Evolutionary conservation across 2,797 vertebrate genomes (phyloP).

Genomic region (Acomys russatus): DNA sequence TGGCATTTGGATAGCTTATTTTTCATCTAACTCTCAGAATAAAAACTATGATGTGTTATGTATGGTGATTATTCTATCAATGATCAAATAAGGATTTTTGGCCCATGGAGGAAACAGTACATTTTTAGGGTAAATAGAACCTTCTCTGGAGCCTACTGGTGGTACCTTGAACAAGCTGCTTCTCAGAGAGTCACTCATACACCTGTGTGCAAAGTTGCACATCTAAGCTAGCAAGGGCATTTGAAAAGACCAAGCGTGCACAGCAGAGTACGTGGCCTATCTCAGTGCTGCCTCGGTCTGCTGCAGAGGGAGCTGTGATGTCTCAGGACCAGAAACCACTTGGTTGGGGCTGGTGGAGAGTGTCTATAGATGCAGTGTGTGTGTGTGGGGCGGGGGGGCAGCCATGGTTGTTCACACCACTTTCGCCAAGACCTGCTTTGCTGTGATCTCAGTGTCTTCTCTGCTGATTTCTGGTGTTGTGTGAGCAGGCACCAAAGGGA

Average conservation of each 20-base stretch:
- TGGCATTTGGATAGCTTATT: slow-evolving; percentile 58
- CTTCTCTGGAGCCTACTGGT: slow-evolving; percentile 1
- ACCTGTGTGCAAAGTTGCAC: background rate
- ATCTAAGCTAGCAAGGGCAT: background rate
- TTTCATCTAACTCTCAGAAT: slow-evolving; percentile 51
- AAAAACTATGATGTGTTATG: slow-evolving; percentile 47
- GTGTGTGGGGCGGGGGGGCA: background rate
- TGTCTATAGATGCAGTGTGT: background rate
- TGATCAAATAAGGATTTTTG: slow-evolving; percentile 7
- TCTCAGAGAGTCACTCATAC: background rate
- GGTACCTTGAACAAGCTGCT: background rate
- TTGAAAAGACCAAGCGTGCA: background rate
- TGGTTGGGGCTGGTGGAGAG: background rate
- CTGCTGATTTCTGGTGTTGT: slow-evolving; percentile 92
- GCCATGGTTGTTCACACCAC: slow-evolving; percentile 81
- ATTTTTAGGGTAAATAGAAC: background rate
- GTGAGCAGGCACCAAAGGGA: slow-evolving; percentile 90
- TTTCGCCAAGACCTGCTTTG: slow-evolving; percentile 88
- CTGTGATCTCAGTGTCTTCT: slow-evolving; percentile 90
- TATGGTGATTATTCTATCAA: slow-evolving; percentile 60
- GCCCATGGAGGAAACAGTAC: slow-evolving; percentile 20
- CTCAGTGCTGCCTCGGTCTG: background rate
- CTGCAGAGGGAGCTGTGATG: background rate
- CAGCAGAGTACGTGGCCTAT: background rate
- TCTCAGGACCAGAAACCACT: background rate